Base-by-base conservation (phyloP, 1,140 invertebrate species). In the Heliconius melpomene region DNA sequence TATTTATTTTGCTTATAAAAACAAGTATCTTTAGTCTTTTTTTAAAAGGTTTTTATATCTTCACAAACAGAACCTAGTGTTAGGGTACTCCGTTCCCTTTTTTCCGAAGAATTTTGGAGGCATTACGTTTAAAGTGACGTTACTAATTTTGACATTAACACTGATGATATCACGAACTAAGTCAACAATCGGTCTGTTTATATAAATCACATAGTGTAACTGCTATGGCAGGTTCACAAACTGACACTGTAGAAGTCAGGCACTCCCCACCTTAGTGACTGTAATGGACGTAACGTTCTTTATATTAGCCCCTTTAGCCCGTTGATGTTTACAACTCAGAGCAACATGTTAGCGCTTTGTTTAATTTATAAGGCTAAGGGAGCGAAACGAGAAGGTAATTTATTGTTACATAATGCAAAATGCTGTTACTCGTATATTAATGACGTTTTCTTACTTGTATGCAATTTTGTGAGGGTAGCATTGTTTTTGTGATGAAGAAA, bases 221-320 rank as follows among this genome's bases (percentile, higher is more conserved):
- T 52, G 54, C 60, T 70, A 79, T 76, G 73, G 78, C 76, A 77
- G 77, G 78, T 82, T 79, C 73, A 70, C 40, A 78, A 79, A 72
- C 79, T 57, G 76, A 70, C 78, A 57, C 52, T 78, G 52, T 78
- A 82, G 78, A 75, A 78, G 80, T 80, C 80, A 60, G 75, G 77
- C 78, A 29, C 71, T 57, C 78, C 73, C 80, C 76, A 78, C 79
- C 77, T 74, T 72, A 79, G 77, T 75, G 60, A 78, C 74, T 78
- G 71, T 79, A 78, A 84, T 82, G 80, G 66, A 71, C 74, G 77
- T 79, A 81, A 72, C 79, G 78, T 80, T 80, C 79, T 77, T 75
- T 78, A 77, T 78, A 73, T 77, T 78, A 77, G 77, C 74, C 82
- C 66, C 60, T 66, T 79, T 72, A 72, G 36, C 71, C 36, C 38